These are phyloP conservation scores for Triplophysa yarkandensis DNA, from an alignment of 2,797 vertebrate species.

Conservation along the genomic window DNA sequence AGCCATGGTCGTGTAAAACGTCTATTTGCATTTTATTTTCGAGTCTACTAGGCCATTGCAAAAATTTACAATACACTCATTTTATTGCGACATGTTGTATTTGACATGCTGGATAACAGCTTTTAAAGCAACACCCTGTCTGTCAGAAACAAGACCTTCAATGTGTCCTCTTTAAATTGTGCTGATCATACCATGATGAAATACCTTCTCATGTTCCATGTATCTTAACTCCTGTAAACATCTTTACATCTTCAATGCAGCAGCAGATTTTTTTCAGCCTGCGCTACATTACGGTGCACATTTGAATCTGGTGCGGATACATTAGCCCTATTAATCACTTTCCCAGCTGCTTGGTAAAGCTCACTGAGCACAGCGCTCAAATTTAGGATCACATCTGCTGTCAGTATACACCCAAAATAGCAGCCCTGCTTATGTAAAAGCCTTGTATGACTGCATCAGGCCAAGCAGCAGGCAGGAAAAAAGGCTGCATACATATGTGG, in stretches of 20 bases:
- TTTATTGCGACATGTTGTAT: background rate
- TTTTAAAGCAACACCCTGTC: conserved; percentile 6
- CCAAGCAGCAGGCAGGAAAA: conserved; percentile 9
- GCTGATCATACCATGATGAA: conserved; percentile 28
- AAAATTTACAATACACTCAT: background rate
- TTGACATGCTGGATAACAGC: conserved; percentile 15
- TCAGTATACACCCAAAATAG: conserved; percentile 66
- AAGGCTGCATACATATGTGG: conserved; percentile 36
- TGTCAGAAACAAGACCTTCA: conserved; percentile 22
- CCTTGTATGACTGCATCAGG: conserved; percentile 57
- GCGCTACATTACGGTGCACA: conserved; percentile 54
- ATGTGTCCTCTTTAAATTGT: conserved; percentile 16
- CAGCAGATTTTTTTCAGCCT: conserved; percentile 52
- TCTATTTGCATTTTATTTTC: conserved; percentile 69
- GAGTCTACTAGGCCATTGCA: background rate
- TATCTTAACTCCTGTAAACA: conserved; percentile 36
- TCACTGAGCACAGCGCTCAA: conserved; percentile 65
- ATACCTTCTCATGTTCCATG: conserved; percentile 17
- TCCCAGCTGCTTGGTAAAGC: conserved; percentile 63
- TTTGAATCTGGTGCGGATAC: conserved; percentile 55
- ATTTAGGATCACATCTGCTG: conserved; percentile 69
- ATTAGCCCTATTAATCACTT: conserved; percentile 63
- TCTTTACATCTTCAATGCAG: conserved; percentile 59
- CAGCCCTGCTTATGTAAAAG: conserved; percentile 68
- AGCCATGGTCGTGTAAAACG: too few species aligned